Conservation (phyloP, 37 sponge, comb jelly and placozoan species). For the Petrosia ficiformis region DNA sequence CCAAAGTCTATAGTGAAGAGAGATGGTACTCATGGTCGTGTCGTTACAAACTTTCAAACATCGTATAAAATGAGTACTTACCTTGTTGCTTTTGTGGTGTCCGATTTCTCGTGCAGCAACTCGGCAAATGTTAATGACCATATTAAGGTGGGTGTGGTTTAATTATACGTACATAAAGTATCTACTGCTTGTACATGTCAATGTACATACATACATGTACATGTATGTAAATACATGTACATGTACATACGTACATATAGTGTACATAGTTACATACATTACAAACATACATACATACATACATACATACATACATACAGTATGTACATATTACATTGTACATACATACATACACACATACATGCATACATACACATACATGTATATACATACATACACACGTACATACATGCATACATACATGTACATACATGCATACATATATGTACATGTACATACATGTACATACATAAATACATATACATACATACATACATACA, state of each 20-base stretch:
- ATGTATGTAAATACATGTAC: not conserved
- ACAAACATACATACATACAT: too few species aligned
- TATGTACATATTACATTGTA: too few species aligned
- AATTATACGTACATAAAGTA: too few species aligned
- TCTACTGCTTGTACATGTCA: too few species aligned
- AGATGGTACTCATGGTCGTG: not conserved
- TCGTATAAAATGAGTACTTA: constrained; percentile 92
- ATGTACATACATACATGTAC: not conserved
- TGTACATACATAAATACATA: too few species aligned
- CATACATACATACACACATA: not conserved
- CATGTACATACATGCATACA: not conserved
- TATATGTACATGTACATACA: not conserved
- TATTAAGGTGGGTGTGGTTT: not conserved
- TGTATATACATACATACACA: too few species aligned
- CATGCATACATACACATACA: not conserved
- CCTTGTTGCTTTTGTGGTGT: constrained; percentile 95
- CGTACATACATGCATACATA: too few species aligned
- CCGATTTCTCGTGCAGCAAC: constrained; percentile 62
- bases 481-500: not conserved
- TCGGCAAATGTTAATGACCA: constrained; percentile 11
- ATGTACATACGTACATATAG: not conserved
- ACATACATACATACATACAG: too few species aligned
- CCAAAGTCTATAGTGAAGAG: not conserved
- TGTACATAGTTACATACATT: too few species aligned
- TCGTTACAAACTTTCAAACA: constrained; percentile 64